Percentiles rank a stretch among this genome's conserved stretches.
phyloP scores from a whole-genome alignment of 2,797 vertebrate genomes.

The Anguilla marmorata region DNA sequence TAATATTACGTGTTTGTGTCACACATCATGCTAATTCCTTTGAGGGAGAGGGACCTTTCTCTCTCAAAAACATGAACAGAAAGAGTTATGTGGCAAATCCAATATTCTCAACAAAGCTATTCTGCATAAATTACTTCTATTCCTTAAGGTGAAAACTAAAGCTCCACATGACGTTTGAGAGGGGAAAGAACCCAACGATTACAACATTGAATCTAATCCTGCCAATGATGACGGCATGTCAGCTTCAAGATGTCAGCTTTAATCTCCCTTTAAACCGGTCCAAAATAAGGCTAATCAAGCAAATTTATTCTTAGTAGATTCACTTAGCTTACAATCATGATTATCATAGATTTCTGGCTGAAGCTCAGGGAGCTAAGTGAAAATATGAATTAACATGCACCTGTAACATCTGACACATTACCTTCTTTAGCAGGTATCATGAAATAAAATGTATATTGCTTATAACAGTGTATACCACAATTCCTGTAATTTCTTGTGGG shows the following conservation, averaged over 20 bases:
- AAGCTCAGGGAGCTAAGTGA: no score
- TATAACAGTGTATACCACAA: neutral
- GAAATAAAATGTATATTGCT: no score
- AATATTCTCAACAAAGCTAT: constrained; percentile 25
- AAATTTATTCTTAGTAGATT: no score
- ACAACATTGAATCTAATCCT: neutral
- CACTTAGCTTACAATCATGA: no score
- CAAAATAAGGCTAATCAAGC: no score
- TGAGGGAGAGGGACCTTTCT: neutral
- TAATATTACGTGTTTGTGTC: neutral
- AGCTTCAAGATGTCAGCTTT: neutral
- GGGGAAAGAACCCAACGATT: constrained; percentile 16
- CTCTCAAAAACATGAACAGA: neutral
- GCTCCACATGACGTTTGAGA: neutral
- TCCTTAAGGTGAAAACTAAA: constrained; percentile 29
- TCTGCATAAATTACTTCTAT: constrained; percentile 29
- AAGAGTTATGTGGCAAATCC: constrained; percentile 22
- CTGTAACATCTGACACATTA: no score
- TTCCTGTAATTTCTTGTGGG: neutral
- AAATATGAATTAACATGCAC: no score
- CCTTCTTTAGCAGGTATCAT: no score
- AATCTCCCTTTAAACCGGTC: no score
- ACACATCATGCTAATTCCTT: neutral
- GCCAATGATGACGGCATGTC: neutral
- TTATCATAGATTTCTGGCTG: no score